Base-by-base conservation (phyloP, 2,797 vertebrate species). In the Chanos chanos region DNA sequence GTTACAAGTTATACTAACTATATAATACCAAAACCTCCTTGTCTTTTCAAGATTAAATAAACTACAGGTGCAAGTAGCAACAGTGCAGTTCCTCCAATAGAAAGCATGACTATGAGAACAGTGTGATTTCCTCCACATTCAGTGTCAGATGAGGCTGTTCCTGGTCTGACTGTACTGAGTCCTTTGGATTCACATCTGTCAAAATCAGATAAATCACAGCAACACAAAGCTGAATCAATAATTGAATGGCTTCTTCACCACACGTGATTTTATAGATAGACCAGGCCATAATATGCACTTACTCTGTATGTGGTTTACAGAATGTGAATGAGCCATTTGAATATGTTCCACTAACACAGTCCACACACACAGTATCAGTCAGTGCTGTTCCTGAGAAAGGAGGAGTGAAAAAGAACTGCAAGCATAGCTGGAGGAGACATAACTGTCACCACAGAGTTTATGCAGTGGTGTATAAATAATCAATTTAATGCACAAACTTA, bases 221-320 rank as follows among this genome's bases (percentile, higher is more conserved):
- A n/a, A n/a, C n/a, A n/a, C n/a, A n/a, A n/a, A n/a, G n/a, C n/a
- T n/a, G n/a, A n/a, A n/a, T n/a, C n/a, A n/a, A n/a, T n/a, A n/a
- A n/a, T n/a, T n/a, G n/a, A n/a, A n/a, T n/a, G n/a, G n/a, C n/a
- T n/a, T n/a, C n/a, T n/a, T n/a, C n/a, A n/a, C n/a, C n/a, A n/a
- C n/a, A n/a, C n/a, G n/a, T n/a, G n/a, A n/a, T n/a, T n/a, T n/a
- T n/a, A n/a, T n/a, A n/a, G n/a, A n/a, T 22, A 31, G 39, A 6
- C 18, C 13, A 9, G 1, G 13, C 16, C 1, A 18, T 2, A 12
- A 13, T 43, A 15, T 8, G 31, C 9, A 66, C 75, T 81, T 47
- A 83, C 81, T 22, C 41, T 75, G 24, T 83, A 66, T 85, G 77
- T 44, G 39, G 57, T 49, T 2, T 66, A 34, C 85, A 85, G 3